Evolutionary conservation across 2,888 invertebrate species (phyloP).

Genomic region (Lacanobia wlatinum): DNA sequence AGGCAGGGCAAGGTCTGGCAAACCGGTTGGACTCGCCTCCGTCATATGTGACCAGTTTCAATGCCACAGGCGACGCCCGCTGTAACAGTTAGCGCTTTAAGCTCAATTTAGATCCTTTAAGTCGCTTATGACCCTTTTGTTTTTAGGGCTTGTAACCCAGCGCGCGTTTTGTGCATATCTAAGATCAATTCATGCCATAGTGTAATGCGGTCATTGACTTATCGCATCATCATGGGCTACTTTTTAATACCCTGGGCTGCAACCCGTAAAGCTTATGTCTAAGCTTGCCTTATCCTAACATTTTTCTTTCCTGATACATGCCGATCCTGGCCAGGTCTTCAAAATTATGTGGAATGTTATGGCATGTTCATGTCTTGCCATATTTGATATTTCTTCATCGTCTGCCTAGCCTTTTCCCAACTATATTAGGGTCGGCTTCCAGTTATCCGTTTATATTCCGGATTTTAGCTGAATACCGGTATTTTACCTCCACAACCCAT

Average conservation of each 20-base stretch:
- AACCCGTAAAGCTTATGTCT: no score
- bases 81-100: slow-evolving; percentile 35
- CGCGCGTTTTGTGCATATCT: background rate
- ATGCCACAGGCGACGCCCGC: slow-evolving; percentile 45
- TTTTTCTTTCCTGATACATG: background rate
- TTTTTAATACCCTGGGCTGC: background rate
- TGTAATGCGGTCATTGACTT: background rate
- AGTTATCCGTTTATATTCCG: no score
- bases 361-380: no score
- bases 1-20: slow-evolving; percentile 54
- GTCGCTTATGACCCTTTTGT: background rate
- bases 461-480: no score
- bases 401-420: no score
- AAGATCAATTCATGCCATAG: background rate
- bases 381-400: no score
- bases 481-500: no score
- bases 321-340: background rate
- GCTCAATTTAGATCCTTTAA: background rate
- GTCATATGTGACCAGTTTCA: slow-evolving; percentile 57
- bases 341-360: no score
- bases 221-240: no score
- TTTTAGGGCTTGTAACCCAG: background rate
- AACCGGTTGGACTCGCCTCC: slow-evolving; percentile 51
- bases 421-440: no score
- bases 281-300: no score